Base-by-base conservation (phyloP, 2,113 vertebrate genomes). In the Dunckerocampus dactyliophorus region DNA sequence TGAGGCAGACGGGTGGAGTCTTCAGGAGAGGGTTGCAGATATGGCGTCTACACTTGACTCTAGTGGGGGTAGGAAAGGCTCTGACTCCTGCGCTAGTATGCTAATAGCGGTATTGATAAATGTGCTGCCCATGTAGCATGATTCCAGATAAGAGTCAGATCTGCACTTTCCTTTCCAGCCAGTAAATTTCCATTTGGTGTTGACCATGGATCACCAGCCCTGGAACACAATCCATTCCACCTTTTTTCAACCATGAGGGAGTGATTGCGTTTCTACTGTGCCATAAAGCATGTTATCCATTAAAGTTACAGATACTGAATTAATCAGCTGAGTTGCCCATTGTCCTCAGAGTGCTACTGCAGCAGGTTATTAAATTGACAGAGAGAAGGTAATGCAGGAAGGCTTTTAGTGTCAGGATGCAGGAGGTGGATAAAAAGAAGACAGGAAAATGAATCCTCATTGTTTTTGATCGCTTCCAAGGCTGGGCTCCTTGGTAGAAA, bases 91-190 rank as follows among this genome's bases (percentile, higher is more conserved):
- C 60, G 70, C 65, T 65, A 37, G 17, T 81, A 84, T 85, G 82
- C 74, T 83, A 81, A 88, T 82, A 50, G 51, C 6, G 4, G 62
- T 79, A 82, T 83, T 87, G 83, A 84, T 78, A 59, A 79, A 84
- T 78, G 67, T 54, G 75, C 55, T 74, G 66, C 58, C 74, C 56
- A 45, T 37, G 53, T 62, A 47, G 47, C 63, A 55, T 69, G 81
- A 65, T 74, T 77, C 53, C 64, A 63, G 81, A 79, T 82, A 73
- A 69, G 59, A 59, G 67, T 14, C 47, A 43, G 54, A 53, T 50
- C 69, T 6, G 48, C 61, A 42, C 60, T 20, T 53, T 69, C 69
- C 48, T 65, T 48, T 68, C 37, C 45, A 5, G 8, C 70, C 53
- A 17, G 72, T 78, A 71, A 71, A 82, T 82, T 86, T 84, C 72